These are phyloP conservation scores for Epistrophella euchroma DNA, from an alignment of 2,888 invertebrate species.

Conservation along the genomic window DNA sequence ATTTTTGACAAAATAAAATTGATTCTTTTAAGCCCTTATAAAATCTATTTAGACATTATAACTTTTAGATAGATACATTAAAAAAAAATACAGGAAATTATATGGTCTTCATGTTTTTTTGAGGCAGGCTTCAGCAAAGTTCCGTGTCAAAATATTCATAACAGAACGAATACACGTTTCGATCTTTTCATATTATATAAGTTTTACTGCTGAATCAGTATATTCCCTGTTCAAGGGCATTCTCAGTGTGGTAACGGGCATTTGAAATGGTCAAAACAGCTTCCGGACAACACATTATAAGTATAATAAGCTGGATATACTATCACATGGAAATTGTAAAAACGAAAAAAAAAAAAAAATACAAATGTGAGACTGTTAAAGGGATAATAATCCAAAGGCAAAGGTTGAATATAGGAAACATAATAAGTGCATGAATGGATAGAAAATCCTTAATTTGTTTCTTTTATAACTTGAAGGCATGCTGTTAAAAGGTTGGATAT, in stretches of 20 bases:
- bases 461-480: slow-evolving; percentile 62
- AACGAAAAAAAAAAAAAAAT: background rate
- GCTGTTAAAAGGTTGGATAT: slow-evolving; percentile 22
- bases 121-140: slow-evolving; percentile 48
- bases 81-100: too few species aligned
- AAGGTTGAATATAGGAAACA: slow-evolving; percentile 16
- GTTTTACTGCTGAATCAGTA: slow-evolving; percentile 52
- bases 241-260: too few species aligned
- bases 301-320: background rate
- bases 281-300: slow-evolving; percentile 7
- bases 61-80: too few species aligned
- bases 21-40: too few species aligned
- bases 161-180: background rate
- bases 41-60: too few species aligned
- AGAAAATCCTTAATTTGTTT: slow-evolving; percentile 71
- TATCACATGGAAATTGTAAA: slow-evolving; percentile 14
- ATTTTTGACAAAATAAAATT: too few species aligned
- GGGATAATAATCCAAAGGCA: slow-evolving; percentile 53
- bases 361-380: slow-evolving; percentile 34
- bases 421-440: slow-evolving; percentile 49
- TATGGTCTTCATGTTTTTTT: slow-evolving; percentile 30
- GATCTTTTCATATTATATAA: slow-evolving; percentile 3
- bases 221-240: slow-evolving; percentile 36
- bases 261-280: slow-evolving; percentile 26
- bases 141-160: background rate